Evolutionary conservation across 2,797 vertebrate genomes (phyloP).

Genomic region (Thripadectes ignobilis): DNA sequence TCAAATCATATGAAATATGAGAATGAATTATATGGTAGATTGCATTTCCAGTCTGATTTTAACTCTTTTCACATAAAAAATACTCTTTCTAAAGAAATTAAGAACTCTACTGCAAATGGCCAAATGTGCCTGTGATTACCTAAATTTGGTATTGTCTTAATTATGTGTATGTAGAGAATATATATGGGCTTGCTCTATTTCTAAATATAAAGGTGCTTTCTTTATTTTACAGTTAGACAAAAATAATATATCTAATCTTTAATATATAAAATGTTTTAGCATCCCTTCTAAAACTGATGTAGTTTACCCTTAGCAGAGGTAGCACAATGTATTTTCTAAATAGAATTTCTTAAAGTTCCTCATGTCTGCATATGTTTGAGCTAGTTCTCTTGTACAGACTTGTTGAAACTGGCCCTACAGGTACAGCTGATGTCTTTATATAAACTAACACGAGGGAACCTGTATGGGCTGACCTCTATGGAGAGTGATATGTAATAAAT

Average conservation of each 20-base stretch:
- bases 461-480: not conserved
- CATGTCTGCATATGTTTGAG: not conserved
- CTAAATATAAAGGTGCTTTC: not conserved
- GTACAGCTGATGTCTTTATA: not conserved
- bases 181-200: not conserved
- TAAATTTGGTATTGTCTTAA: not conserved
- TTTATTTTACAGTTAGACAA: not conserved
- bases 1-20: not conserved
- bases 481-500: rapidly evolving
- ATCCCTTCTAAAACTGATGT: not conserved
- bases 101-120: not conserved
- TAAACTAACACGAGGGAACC: not conserved
- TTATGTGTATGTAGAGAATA: not conserved
- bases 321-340: not conserved
- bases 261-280: not conserved
- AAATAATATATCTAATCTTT: not conserved
- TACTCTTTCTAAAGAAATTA: not conserved
- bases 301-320: not conserved
- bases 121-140: not conserved
- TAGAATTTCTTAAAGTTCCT: not conserved
- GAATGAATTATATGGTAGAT: not conserved
- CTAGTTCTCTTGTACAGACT: not conserved
- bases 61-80: not conserved
- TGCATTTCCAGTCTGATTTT: not conserved
- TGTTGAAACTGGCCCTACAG: not conserved